These are phyloP conservation scores for Pelvicachromis taeniatus DNA, from an alignment of 2,113 vertebrate genomes.

Conservation along the genomic window DNA sequence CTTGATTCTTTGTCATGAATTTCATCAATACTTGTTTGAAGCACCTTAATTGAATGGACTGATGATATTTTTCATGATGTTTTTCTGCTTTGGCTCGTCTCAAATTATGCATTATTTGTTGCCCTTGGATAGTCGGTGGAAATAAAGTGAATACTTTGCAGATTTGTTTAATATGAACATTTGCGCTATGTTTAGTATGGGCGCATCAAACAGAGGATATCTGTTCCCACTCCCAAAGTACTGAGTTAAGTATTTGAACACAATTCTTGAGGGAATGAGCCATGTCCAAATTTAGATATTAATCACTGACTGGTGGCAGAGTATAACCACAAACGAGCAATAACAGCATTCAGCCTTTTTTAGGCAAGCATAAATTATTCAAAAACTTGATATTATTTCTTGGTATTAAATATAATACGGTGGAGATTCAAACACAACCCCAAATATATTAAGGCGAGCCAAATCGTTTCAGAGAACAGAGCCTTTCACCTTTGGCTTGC, in stretches of 20 bases:
- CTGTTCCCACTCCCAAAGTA: neutral
- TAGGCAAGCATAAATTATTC: conserved; percentile 6
- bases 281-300: neutral
- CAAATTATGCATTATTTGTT: neutral
- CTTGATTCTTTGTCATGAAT: neutral
- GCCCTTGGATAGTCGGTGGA: neutral
- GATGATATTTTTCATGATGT: neutral
- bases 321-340: neutral
- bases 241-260: neutral
- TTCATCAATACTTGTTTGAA: neutral
- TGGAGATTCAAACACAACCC: neutral
- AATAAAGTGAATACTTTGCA: neutral
- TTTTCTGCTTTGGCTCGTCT: neutral
- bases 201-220: neutral
- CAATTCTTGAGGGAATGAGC: neutral
- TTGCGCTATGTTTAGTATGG: neutral
- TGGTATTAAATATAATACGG: neutral
- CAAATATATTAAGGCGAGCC: neutral
- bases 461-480: neutral
- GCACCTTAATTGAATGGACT: neutral
- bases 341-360: neutral
- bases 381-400: neutral
- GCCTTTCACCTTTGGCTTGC: conserved; percentile 14
- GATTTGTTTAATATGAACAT: neutral
- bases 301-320: neutral